Base-by-base conservation (phyloP, 2,888 invertebrate species). In the Dolomedes plantarius region DNA sequence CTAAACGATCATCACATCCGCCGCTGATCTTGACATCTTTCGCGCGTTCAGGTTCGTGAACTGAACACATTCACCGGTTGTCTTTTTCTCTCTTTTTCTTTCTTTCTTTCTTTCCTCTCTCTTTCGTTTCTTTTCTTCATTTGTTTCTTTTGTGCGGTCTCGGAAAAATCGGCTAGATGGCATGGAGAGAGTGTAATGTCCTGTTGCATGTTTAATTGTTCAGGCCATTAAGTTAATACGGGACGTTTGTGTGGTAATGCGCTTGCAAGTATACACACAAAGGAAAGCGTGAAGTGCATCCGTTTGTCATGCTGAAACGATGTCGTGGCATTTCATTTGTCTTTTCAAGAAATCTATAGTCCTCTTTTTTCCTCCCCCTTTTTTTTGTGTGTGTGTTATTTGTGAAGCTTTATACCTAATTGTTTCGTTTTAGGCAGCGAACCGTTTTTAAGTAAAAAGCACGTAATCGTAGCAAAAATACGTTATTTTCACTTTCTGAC, bases 131-230 rank as follows among this genome's bases (percentile, higher is more conserved):
- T n/a, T n/a, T n/a, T n/a, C n/a, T n/a, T n/a, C n/a, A n/a, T n/a
- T n/a, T n/a, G 46, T 16, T 67, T 31, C 67, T 27, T n/a, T 32
- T 32, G 19, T n/a, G n/a, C n/a, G 19, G 19, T 11, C 32, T 13
- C 27, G 36, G 67, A n/a, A n/a, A 36, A 67, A 23, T 23, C 56
- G 23, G 11, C 5, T 36, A 56, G 56, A 23, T 56, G 56, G 56
- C 23, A 3, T 23, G 5, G 19, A 7, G 19, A 65, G 65, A 69
- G 69, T 69, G 23, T 39, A 69, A 69, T 41, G 69, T 39, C 69
- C 78, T 56, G 71, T 71, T 71, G 71, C 78, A 78, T 69, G 78
- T 29, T 36, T 71, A 78, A 69, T 78, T 71, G 78, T 71, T 29
- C 62, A 19, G 23, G 27, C 69, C 28, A 69, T 69, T 28, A 28